phyloP scores from a whole-genome alignment of 2,888 invertebrate genomes.

The Andrena praecox region DNA sequence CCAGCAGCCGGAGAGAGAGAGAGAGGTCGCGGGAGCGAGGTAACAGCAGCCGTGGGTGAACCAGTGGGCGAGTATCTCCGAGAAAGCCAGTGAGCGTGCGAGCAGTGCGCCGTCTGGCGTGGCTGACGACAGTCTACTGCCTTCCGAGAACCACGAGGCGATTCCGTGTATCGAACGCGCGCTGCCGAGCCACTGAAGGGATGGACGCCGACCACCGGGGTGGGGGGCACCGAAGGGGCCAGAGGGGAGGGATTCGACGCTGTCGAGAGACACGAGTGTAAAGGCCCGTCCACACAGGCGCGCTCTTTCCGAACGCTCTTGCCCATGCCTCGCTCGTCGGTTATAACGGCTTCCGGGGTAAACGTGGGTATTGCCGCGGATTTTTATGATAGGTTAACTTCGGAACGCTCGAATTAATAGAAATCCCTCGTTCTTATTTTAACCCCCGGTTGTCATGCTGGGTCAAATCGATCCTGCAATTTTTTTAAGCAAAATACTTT shows the following conservation, averaged over 20 bases:
- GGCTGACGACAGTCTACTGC: constrained; percentile 84
- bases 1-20: constrained; percentile 47
- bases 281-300: constrained; percentile 38
- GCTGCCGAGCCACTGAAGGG: constrained; percentile 74
- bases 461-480: too few relatives aligned
- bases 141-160: constrained; percentile 84
- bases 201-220: constrained; percentile 44
- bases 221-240: constrained; percentile 39
- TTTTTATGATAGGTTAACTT: too few relatives aligned
- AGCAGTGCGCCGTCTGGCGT: constrained; percentile 84
- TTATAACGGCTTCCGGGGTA: constrained; percentile 30
- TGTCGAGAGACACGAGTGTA: constrained; percentile 36
- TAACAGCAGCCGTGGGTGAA: constrained; percentile 66
- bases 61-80: constrained; percentile 71
- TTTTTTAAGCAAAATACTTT: too few relatives aligned
- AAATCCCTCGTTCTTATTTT: too few relatives aligned
- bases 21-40: constrained; percentile 46
- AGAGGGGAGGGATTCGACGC: constrained; percentile 40
- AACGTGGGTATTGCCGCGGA: too few relatives aligned
- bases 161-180: constrained; percentile 84
- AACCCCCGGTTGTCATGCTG: too few relatives aligned
- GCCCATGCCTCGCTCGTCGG: neutral
- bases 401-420: too few relatives aligned
- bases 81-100: constrained; percentile 74
- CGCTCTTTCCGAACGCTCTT: constrained; percentile 1